A percentile compares a stretch with the other conserved stretches of the same genome.
phyloP scores from a whole-genome alignment of 2,888 invertebrate species.

The Hirtodrosophila histrioides region DNA sequence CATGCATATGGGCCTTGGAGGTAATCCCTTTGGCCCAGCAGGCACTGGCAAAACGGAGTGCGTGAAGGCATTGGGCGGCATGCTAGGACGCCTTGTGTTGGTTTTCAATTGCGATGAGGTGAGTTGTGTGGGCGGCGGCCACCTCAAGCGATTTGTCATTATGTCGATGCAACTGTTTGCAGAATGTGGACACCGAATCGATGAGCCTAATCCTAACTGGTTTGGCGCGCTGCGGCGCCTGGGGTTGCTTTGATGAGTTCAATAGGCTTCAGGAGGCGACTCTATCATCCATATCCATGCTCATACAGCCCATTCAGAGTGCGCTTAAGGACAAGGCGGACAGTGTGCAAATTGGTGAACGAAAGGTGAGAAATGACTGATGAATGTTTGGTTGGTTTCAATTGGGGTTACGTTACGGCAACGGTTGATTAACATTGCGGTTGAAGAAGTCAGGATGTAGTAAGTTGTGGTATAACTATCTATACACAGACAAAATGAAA shows the following conservation, averaged over 20 bases:
- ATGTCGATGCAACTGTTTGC: conserved; percentile 45
- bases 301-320: conserved; percentile 95
- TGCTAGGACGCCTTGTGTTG: conserved; percentile 96
- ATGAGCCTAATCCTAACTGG: conserved; percentile 98
- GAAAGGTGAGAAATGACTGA: conserved; percentile 84
- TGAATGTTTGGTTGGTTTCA: conserved; percentile 15
- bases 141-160: conserved; percentile 58
- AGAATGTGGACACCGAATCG: conserved; percentile 97
- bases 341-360: conserved; percentile 85
- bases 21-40: conserved; percentile 99
- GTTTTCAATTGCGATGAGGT: conserved; percentile 99
- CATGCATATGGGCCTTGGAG: conserved; percentile 97
- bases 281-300: conserved; percentile 96
- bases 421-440: background rate
- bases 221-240: conserved; percentile 96
- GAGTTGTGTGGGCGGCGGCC: conserved; percentile 39
- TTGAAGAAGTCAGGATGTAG: background rate
- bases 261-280: conserved; percentile 97
- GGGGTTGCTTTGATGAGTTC: conserved; percentile 99
- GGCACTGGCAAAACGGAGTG: conserved; percentile 99
- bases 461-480: too few relatives aligned
- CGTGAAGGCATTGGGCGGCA: conserved; percentile 95
- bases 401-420: background rate
- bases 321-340: conserved; percentile 88
- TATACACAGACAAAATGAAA: too few relatives aligned